A percentile compares a stretch with the other conserved stretches of the same genome.
Evolutionary conservation across 2,888 invertebrate species (phyloP).

Genomic region (Panzeria rudis): DNA sequence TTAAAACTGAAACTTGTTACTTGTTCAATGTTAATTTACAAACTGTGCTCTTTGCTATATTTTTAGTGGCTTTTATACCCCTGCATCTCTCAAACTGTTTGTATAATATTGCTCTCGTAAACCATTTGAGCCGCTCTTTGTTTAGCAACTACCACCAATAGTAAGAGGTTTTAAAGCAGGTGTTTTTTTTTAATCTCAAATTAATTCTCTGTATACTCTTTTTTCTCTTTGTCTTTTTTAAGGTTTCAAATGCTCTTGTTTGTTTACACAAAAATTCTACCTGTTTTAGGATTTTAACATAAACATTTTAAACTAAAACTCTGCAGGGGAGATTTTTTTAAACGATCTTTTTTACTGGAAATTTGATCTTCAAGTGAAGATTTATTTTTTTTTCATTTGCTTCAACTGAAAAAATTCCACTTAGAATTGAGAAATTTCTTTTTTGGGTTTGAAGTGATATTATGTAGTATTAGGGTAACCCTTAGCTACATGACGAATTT

Average conservation of each 20-base stretch:
- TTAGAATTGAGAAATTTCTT: constrained; percentile 31
- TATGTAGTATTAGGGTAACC: no score
- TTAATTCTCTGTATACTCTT: not conserved
- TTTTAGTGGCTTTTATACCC: constrained; percentile 48
- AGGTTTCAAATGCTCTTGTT: not conserved
- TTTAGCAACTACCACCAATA: constrained; percentile 50
- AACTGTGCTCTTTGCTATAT: constrained; percentile 52
- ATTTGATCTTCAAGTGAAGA: constrained; percentile 60
- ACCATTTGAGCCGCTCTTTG: constrained; percentile 22
- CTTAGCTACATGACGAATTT: no score
- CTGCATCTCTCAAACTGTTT: not conserved
- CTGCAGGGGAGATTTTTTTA: constrained; percentile 48
- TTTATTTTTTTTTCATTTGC: constrained; percentile 31
- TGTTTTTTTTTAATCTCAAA: constrained; percentile 50
- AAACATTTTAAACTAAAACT: constrained; percentile 41
- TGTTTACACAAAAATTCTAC: constrained; percentile 37
- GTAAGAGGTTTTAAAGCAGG: constrained; percentile 57
- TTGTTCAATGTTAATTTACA: constrained; percentile 36
- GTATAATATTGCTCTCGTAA: not conserved
- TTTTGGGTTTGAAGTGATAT: no score
- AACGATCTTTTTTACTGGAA: constrained; percentile 38
- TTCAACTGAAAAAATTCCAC: constrained; percentile 50
- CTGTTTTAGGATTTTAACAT: constrained; percentile 24
- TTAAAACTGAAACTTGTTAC: constrained; percentile 26
- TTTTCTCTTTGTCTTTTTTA: constrained; percentile 6